Conservation (phyloP, 1,140 invertebrate species). For the Prorops nasuta region DNA sequence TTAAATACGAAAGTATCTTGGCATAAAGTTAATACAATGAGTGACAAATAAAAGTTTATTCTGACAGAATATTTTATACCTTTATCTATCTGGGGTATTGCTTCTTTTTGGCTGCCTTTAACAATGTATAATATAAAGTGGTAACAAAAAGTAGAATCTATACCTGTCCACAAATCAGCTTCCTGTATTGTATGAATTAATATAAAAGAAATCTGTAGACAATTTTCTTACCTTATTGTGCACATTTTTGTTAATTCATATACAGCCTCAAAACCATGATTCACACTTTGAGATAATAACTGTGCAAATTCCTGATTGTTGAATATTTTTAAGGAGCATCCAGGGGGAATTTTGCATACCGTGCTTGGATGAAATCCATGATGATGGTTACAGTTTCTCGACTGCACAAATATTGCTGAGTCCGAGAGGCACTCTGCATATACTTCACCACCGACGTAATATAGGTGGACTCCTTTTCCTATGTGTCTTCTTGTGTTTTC, state of each 20-base stretch:
- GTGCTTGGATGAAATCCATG: slow-evolving; percentile 95
- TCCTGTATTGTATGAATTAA: neutral
- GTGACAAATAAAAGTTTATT: too few relatives aligned
- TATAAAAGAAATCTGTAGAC: neutral
- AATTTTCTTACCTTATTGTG: slow-evolving; percentile 73
- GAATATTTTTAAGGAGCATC: slow-evolving; percentile 95
- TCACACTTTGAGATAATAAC: slow-evolving; percentile 87
- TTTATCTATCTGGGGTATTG: too few relatives aligned
- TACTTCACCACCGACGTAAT: slow-evolving; percentile 98
- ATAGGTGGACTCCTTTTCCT: slow-evolving; percentile 94
- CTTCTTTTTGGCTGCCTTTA: too few relatives aligned
- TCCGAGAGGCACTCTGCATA: slow-evolving; percentile 96
- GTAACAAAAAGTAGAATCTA: neutral
- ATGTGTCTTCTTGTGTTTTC: slow-evolving; percentile 96
- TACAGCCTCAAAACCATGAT: slow-evolving; percentile 92
- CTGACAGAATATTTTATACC: too few relatives aligned
- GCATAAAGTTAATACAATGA: too few relatives aligned
- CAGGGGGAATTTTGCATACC: slow-evolving; percentile 92
- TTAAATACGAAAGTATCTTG: too few relatives aligned
- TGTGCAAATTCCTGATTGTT: slow-evolving; percentile 97
- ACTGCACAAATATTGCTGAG: slow-evolving; percentile 95
- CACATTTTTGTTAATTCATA: slow-evolving; percentile 98
- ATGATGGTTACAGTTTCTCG: slow-evolving; percentile 93
- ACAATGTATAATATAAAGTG: too few relatives aligned
- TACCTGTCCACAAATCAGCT: neutral